phyloP scores from a whole-genome alignment of 2,888 invertebrate species.

The Halocaridina rubra region DNA sequence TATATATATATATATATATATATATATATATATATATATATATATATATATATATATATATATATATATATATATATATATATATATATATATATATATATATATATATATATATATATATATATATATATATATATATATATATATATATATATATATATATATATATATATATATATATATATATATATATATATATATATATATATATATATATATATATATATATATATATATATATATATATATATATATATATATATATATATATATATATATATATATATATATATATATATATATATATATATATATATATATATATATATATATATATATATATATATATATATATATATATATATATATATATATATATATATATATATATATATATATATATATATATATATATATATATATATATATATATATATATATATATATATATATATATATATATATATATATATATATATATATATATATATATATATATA shows the following conservation, averaged over 20 bases:
- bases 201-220: not conserved
- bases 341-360: slow-evolving; percentile 8
- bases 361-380: not conserved
- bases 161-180: not conserved
- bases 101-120: not conserved
- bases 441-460: slow-evolving; percentile 1
- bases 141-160: not conserved
- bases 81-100: slow-evolving; percentile 11
- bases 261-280: not conserved
- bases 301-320: slow-evolving; percentile 1
- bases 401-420: slow-evolving; percentile 6
- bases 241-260: not conserved
- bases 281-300: not conserved
- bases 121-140: not conserved
- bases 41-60: not conserved
- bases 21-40: not conserved
- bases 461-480: slow-evolving; percentile 4
- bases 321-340: slow-evolving; percentile 4
- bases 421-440: slow-evolving; percentile 6
- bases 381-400: not conserved
- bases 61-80: not conserved
- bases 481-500: slow-evolving; percentile 8
- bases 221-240: not conserved
- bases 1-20: not conserved
- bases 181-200: not conserved